phyloP scores from a whole-genome alignment of 2,888 invertebrate species.

The Erynnis tages region DNA sequence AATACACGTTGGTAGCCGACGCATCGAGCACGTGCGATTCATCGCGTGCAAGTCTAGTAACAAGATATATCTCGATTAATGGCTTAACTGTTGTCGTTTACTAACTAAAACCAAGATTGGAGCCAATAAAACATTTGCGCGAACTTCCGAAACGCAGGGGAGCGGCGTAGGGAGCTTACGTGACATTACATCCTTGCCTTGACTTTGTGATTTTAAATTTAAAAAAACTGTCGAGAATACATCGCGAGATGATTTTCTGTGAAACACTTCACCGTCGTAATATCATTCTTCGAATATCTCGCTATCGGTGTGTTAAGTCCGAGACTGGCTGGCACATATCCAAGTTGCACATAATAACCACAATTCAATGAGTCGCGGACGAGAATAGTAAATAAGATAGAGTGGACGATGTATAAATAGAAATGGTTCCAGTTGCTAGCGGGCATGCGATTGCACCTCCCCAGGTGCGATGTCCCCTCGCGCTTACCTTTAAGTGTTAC shows the following conservation, averaged over 20 bases:
- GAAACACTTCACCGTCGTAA: conserved; percentile 57
- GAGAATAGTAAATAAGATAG: conserved; percentile 81
- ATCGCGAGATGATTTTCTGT: conserved; percentile 45
- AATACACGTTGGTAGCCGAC: conserved; percentile 8
- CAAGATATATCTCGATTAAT: conserved; percentile 28
- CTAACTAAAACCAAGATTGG: background rate
- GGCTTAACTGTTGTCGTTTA: conserved; percentile 23
- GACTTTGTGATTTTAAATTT: conserved; percentile 49
- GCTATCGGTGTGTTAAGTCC: conserved; percentile 69
- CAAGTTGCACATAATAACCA: conserved; percentile 81
- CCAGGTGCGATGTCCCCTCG: conserved; percentile 72
- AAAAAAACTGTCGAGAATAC: conserved; percentile 43
- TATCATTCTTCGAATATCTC: conserved; percentile 75
- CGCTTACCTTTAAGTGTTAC: conserved; percentile 14
- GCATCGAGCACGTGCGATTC: conserved; percentile 10
- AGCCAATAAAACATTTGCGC: background rate
- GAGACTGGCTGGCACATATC: conserved; percentile 72
- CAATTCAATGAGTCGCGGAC: conserved; percentile 81
- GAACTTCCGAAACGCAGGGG: no score
- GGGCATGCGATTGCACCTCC: conserved; percentile 71
- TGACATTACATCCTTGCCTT: conserved; percentile 53
- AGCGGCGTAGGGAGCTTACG: background rate
- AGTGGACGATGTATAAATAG: conserved; percentile 78
- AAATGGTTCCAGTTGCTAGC: conserved; percentile 72
- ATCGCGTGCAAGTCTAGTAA: conserved; percentile 10